Conservation (phyloP, 2,113 vertebrate genomes). For the Lates calcarifer region DNA sequence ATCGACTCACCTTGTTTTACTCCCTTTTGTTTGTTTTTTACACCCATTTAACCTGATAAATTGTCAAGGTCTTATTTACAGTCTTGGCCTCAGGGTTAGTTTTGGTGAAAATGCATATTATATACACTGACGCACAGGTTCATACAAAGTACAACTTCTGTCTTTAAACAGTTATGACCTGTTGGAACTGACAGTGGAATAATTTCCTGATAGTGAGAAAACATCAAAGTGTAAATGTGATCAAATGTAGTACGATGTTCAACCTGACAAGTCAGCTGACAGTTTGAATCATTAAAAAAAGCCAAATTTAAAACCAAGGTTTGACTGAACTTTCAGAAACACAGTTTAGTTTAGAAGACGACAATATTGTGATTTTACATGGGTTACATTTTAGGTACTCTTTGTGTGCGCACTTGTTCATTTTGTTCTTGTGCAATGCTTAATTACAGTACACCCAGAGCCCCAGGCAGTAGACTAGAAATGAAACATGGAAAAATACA, state of each 20-base stretch:
- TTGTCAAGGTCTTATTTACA: conserved; percentile 5
- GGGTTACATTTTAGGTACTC: neutral
- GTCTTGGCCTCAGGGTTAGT: neutral
- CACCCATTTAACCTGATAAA: conserved; percentile 17
- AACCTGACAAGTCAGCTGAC: neutral
- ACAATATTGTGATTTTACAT: neutral
- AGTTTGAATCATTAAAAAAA: neutral
- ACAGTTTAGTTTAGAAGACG: neutral
- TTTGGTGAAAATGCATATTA: neutral
- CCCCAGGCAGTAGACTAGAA: conserved; percentile 27
- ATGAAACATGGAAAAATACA: conserved; percentile 17
- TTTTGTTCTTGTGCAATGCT: conserved; percentile 21
- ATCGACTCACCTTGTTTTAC: conserved; percentile 34
- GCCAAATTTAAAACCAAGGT: neutral
- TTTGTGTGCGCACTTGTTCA: neutral
- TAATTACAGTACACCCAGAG: conserved; percentile 31
- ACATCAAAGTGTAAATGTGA: neutral
- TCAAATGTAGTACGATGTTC: neutral
- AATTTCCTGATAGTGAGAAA: neutral
- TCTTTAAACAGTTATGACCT: neutral
- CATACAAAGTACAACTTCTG: neutral
- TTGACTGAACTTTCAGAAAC: neutral
- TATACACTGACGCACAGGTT: neutral
- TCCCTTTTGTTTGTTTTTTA: neutral
- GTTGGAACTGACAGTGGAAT: neutral